A percentile compares a stretch with the other conserved stretches of the same genome.
Conservation (phyloP, 2,888 invertebrate genomes). For the Perizoma flavofasciatum region DNA sequence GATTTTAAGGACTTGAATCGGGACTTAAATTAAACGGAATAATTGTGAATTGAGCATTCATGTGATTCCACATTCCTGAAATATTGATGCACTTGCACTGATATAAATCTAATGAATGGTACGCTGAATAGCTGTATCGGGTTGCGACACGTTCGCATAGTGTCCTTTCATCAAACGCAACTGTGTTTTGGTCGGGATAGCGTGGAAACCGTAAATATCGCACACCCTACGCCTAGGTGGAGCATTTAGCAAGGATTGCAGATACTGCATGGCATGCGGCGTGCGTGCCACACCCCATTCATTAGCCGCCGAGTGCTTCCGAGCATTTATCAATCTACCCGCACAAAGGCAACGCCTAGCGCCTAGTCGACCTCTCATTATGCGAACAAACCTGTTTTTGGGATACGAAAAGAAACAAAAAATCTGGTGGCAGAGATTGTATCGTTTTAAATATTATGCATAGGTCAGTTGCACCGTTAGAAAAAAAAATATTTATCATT, state of each 20-base stretch:
- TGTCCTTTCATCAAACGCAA: conserved; percentile 41
- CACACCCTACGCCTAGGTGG: conserved; percentile 40
- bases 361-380: conserved; percentile 45
- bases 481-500: conserved; percentile 15
- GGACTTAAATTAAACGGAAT: too few relatives aligned
- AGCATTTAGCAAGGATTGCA: conserved; percentile 67
- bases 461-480: conserved; percentile 6
- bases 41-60: too few relatives aligned
- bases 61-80: too few relatives aligned
- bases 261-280: conserved; percentile 69
- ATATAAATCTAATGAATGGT: conserved; percentile 23
- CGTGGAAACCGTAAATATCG: conserved; percentile 62
- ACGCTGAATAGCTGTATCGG: conserved; percentile 27
- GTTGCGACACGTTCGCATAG: conserved; percentile 21
- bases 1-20: too few relatives aligned
- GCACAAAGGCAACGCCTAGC: conserved; percentile 57
- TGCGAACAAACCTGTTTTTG: conserved; percentile 40
- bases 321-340: conserved; percentile 81
- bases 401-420: conserved; percentile 26
- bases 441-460: conserved; percentile 11
- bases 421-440: conserved; percentile 10
- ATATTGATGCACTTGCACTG: background rate
- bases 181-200: conserved; percentile 44
- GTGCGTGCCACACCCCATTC: conserved; percentile 82
- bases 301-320: conserved; percentile 81